Percentiles rank a stretch among this genome's conserved stretches.
These are phyloP conservation scores for Vanessa tameamea DNA, from an alignment of 1,140 invertebrate species.

Conservation along the genomic window DNA sequence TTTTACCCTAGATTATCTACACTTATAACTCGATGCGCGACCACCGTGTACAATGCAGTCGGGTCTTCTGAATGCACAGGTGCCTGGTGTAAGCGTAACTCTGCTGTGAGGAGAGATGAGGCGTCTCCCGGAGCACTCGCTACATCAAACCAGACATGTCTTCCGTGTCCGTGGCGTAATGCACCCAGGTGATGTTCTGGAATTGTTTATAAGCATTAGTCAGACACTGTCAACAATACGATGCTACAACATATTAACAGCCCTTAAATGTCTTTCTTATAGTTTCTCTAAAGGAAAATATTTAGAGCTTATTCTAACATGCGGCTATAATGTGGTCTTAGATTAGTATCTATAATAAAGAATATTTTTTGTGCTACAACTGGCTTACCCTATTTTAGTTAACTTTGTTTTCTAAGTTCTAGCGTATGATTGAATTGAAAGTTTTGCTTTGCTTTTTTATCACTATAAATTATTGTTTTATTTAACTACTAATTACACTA, in stretches of 20 bases:
- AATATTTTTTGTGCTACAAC: too few species aligned
- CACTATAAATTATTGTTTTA: too few species aligned
- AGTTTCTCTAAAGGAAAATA: not conserved
- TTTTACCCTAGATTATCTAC: constrained; percentile 81
- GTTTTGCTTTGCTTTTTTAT: too few species aligned
- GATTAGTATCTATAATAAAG: too few species aligned
- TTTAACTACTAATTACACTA: too few species aligned
- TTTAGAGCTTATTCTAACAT: too few species aligned
- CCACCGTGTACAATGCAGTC: constrained; percentile 78
- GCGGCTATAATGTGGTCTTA: too few species aligned
- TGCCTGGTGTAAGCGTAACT: constrained; percentile 90
- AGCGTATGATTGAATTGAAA: too few species aligned
- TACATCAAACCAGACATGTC: constrained; percentile 95
- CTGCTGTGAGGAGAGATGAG: constrained; percentile 88
- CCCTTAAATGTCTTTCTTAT: not conserved
- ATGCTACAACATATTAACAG: not conserved
- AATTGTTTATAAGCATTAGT: constrained; percentile 12
- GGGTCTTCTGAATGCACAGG: constrained; percentile 62
- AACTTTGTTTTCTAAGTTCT: too few species aligned
- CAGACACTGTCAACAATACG: too few species aligned
- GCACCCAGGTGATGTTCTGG: constrained; percentile 83
- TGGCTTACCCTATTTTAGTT: too few species aligned
- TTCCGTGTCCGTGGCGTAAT: constrained; percentile 90
- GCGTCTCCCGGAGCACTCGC: constrained; percentile 90
- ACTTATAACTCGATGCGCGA: constrained; percentile 82